These are phyloP conservation scores for Hyperoplus immaculatus DNA, from an alignment of 2,797 vertebrate species.

Conservation along the genomic window DNA sequence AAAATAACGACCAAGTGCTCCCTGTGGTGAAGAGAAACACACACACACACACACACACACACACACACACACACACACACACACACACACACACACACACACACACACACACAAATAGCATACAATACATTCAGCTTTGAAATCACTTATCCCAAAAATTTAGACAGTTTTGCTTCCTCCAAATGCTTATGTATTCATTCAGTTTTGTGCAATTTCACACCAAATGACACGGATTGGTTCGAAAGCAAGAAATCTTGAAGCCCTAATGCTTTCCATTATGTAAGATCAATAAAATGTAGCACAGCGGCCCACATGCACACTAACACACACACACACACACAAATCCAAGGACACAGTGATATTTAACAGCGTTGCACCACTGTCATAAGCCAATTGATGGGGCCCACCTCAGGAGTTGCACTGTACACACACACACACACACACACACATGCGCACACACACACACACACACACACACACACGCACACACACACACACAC, in stretches of 20 bases:
- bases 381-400: slow-evolving; percentile 54
- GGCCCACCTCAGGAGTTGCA: slow-evolving; percentile 65
- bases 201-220: slow-evolving; percentile 39
- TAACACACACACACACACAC: too few species aligned
- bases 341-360: slow-evolving; percentile 50
- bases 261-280: slow-evolving; percentile 40
- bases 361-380: slow-evolving; percentile 54
- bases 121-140: slow-evolving; percentile 49
- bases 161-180: slow-evolving; percentile 1
- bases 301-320: slow-evolving; percentile 3
- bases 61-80: too few species aligned
- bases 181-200: slow-evolving; percentile 13
- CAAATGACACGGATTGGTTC: slow-evolving; percentile 39
- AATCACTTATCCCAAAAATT: slow-evolving; percentile 9
- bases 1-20: slow-evolving; percentile 42
- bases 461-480: too few species aligned
- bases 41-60: slow-evolving; percentile 31
- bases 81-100: too few species aligned
- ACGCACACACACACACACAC: slow-evolving; percentile 38
- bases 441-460: too few species aligned
- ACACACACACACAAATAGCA: slow-evolving; percentile 15
- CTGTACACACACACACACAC: slow-evolving; percentile 19
- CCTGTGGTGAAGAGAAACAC: neutral
- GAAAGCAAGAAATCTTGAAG: slow-evolving; percentile 24
- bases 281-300: slow-evolving; percentile 43